Evolutionary conservation across 2,797 vertebrate genomes (phyloP).

Genomic region (Dipus sagitta): DNA sequence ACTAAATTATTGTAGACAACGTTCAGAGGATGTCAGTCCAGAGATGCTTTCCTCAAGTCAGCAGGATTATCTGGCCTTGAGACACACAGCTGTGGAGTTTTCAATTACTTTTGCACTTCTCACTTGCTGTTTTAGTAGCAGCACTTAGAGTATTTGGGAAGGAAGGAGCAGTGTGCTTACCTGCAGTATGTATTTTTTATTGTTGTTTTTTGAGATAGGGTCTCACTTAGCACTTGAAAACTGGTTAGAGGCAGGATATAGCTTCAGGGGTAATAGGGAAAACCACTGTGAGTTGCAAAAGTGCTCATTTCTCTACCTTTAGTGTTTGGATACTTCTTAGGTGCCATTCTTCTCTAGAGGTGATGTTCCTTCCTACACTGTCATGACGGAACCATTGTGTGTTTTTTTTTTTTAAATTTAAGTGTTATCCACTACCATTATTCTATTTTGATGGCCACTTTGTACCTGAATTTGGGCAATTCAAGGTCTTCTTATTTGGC

Average conservation of each 20-base stretch:
- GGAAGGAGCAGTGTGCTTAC: slow-evolving; percentile 33
- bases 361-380: not conserved
- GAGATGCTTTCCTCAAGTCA: not conserved
- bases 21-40: not conserved
- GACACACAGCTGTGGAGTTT: not conserved
- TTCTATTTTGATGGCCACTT: slow-evolving; percentile 6
- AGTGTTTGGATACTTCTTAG: slow-evolving; percentile 12
- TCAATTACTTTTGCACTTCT: slow-evolving; percentile 16
- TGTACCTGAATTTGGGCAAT: not conserved
- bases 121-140: slow-evolving; percentile 20
- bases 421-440: slow-evolving; percentile 11
- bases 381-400: not conserved
- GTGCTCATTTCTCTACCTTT: slow-evolving; percentile 8
- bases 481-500: too few relatives aligned
- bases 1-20: slow-evolving; percentile 23
- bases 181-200: not conserved
- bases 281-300: not conserved
- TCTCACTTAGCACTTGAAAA: slow-evolving; percentile 39
- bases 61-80: not conserved
- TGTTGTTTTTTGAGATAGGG: not conserved
- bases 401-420: not conserved
- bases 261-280: slow-evolving; percentile 7
- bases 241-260: not conserved
- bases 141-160: slow-evolving; percentile 44
- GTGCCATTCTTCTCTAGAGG: slow-evolving; percentile 46